Base-by-base conservation (phyloP, 2,888 invertebrate genomes). In the Machimus rusticus region DNA sequence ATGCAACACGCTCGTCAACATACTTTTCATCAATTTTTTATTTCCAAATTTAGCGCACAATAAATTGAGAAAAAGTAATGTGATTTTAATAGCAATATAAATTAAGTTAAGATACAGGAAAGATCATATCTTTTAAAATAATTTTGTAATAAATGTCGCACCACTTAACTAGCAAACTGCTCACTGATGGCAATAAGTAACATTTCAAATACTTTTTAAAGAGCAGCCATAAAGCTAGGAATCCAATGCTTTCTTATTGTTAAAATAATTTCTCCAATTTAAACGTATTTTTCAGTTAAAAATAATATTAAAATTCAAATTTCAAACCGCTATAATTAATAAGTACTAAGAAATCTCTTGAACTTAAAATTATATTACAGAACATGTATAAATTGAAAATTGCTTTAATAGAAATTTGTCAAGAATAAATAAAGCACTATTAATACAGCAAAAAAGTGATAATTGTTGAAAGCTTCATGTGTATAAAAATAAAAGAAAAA, bases 1-100 rank as follows among this genome's bases (percentile, higher is more conserved):
- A n/a, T n/a, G 51, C n/a, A 51, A 51, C n/a, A 19, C 51, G 2
- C 5, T 51, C 46, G 6, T 0, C 34, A 16, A 51, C 43, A n/a
- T n/a, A 31, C 74, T 37, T 34, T 34, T 82, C 82, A 82, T 79
- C 46, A 34, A 82, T 57, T 82, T 31, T 31, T 57, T 23, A 82
- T 8, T 82, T 57, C 6, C 34, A 46, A 51, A 82, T 19, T 57
- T 23, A 57, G 57, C 82, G 82, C 82, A 82, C 82, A 82, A 55
- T 57, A 82, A 82, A 82, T 19, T 81, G 51, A 81, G 34, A 82
- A 34, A 31, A 57, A 82, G 57, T 57, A 51, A 82, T 82, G 82
- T 82, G 82, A 82, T 82, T 28, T 82, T 82, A 82, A 82, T 82
- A 82, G 82, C 82, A 57, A 82, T 82, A 82, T 57, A 57, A 82